phyloP scores from a whole-genome alignment of 2,113 vertebrate genomes.

The Pedetes capensis region DNA sequence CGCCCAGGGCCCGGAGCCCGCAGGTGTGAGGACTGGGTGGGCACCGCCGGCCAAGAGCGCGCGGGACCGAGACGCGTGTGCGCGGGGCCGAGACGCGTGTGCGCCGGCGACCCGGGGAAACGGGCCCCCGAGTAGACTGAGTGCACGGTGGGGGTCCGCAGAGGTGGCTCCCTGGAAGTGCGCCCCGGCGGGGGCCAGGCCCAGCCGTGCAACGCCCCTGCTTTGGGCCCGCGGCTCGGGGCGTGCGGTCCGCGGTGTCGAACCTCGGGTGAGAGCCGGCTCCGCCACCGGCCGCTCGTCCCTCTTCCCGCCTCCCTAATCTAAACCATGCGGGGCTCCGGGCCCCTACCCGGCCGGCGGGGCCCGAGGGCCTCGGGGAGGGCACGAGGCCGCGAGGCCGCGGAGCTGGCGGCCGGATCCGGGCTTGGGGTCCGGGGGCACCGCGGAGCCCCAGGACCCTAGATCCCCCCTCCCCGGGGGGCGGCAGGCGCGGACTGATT shows the following conservation, averaged over 20 bases:
- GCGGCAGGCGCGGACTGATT: conserved; percentile 69
- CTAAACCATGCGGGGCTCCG: conserved; percentile 64
- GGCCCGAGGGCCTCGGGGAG: conserved; percentile 26
- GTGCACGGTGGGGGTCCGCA: neutral
- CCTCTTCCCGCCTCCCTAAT: conserved; percentile 61
- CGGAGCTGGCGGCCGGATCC: neutral
- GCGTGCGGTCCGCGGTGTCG: neutral
- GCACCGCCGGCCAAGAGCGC: neutral
- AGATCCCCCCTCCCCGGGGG: conserved; percentile 59
- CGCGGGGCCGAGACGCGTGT: neutral
- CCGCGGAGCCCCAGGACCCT: neutral
- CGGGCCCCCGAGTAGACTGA: neutral
- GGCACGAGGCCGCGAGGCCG: neutral
- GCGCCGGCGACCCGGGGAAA: neutral
- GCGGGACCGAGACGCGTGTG: too few relatives aligned
- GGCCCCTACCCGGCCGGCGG: neutral
- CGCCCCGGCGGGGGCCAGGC: neutral
- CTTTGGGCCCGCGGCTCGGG: neutral
- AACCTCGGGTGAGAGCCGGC: conserved; percentile 1
- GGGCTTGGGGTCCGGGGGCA: neutral
- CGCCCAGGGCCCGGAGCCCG: rapidly evolving
- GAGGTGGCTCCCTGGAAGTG: neutral
- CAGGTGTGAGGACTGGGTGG: conserved; percentile 49
- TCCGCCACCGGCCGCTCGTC: neutral
- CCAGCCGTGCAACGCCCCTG: neutral